Conservation (phyloP, 2,888 invertebrate genomes). For the Marronus borbonicus region DNA sequence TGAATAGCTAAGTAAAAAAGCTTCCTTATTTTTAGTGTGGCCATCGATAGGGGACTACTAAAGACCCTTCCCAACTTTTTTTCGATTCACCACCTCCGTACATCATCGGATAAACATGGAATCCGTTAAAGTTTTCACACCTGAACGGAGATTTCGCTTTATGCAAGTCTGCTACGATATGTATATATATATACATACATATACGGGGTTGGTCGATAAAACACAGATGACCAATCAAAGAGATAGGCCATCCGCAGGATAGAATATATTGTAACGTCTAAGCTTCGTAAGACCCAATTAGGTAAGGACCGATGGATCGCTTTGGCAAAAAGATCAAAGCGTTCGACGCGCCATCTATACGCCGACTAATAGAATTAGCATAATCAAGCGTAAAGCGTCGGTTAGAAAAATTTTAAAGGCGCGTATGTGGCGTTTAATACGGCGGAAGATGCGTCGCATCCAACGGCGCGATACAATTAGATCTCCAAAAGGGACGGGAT, state of each 20-base stretch:
- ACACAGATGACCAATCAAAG: conserved; percentile 11
- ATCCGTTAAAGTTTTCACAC: conserved; percentile 12
- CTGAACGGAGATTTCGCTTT: neutral
- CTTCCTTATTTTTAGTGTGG: conserved; percentile 6
- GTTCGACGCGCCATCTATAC: neutral
- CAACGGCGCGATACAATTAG: neutral
- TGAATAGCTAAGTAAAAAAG: neutral
- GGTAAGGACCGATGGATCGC: neutral
- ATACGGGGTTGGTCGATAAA: conserved; percentile 1
- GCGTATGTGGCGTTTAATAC: neutral
- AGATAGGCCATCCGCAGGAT: neutral
- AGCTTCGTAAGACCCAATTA: conserved; percentile 16
- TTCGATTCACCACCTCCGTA: neutral
- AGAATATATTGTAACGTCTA: neutral
- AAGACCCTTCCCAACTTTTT: neutral
- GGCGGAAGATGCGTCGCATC: neutral
- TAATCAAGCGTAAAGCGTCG: conserved; percentile 16
- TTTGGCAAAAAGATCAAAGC: conserved; percentile 11
- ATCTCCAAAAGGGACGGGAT: neutral
- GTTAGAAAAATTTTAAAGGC: conserved; percentile 5
- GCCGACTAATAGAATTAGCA: conserved; percentile 9
- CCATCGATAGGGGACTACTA: no score
- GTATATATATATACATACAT: neutral
- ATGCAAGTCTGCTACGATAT: neutral
- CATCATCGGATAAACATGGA: neutral